phyloP scores from a whole-genome alignment of 2,888 invertebrate species.

The Drosophila colorata region DNA sequence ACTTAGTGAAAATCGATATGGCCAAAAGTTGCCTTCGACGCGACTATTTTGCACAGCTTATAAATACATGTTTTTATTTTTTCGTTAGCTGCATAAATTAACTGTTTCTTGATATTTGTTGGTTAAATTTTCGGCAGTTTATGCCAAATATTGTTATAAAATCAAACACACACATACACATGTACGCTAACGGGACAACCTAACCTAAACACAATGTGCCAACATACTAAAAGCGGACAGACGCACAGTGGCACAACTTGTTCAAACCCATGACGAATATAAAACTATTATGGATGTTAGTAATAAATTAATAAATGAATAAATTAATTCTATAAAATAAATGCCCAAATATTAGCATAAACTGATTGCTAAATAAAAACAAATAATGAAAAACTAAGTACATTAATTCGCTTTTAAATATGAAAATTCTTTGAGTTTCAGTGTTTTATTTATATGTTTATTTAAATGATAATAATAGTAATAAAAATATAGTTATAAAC shows the following conservation, averaged over 20 bases:
- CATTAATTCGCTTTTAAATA: no score
- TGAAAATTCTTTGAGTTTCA: no score
- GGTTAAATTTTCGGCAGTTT: constrained; percentile 11
- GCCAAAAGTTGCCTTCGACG: constrained; percentile 31
- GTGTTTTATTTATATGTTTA: no score
- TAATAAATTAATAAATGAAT: not conserved
- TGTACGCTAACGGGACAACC: constrained; percentile 54
- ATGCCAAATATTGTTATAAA: constrained; percentile 40
- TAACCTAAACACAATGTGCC: constrained; percentile 73
- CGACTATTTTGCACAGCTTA: constrained; percentile 17
- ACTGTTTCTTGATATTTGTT: not conserved
- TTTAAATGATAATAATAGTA: no score
- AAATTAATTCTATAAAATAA: no score
- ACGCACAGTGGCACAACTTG: constrained; percentile 37
- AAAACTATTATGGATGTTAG: not conserved
- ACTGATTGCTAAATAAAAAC: no score
- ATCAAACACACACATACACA: constrained; percentile 20
- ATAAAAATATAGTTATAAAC: no score
- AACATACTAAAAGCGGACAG: constrained; percentile 47
- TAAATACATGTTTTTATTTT: not conserved
- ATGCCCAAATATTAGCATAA: no score
- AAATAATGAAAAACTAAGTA: no score
- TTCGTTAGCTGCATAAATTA: not conserved
- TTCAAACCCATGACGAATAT: not conserved
- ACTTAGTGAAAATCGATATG: constrained; percentile 75